Evolutionary conservation across 2,113 vertebrate genomes (phyloP).

Genomic region (Microtus montanus): DNA sequence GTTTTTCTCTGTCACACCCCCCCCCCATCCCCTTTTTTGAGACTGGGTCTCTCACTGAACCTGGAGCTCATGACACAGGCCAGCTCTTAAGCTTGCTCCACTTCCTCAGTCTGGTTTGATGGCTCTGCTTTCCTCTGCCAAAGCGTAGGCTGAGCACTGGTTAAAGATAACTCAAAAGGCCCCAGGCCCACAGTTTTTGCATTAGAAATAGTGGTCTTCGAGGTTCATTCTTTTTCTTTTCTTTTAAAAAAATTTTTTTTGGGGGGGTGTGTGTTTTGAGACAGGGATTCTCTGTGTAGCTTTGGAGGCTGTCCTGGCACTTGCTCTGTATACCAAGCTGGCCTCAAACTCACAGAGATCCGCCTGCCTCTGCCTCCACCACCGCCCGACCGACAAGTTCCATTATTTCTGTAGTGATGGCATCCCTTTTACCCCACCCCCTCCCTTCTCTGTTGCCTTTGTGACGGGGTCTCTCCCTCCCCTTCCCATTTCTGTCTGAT

Average conservation of each 20-base stretch:
- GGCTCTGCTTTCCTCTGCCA: background rate
- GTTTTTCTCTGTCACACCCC: background rate
- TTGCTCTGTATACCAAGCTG: too few species aligned
- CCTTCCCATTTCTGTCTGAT: background rate
- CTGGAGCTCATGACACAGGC: background rate
- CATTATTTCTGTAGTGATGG: background rate
- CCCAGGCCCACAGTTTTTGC: background rate
- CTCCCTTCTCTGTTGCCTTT: background rate
- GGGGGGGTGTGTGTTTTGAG: too few species aligned
- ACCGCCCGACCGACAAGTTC: background rate
- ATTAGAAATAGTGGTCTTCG: background rate
- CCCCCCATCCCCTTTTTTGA: background rate
- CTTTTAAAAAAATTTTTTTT: too few species aligned
- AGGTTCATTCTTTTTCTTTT: too few species aligned
- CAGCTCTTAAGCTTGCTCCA: background rate
- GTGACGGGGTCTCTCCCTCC: background rate
- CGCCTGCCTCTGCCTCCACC: too few species aligned
- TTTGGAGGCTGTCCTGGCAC: too few species aligned
- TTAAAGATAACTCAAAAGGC: background rate
- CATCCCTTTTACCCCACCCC: background rate
- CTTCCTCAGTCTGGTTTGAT: background rate
- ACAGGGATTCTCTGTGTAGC: too few species aligned
- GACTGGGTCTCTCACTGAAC: background rate
- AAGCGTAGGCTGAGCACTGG: background rate
- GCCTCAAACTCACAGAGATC: too few species aligned